Base-by-base conservation (phyloP, 2,888 invertebrate species). In the Drosophila mulleri region DNA sequence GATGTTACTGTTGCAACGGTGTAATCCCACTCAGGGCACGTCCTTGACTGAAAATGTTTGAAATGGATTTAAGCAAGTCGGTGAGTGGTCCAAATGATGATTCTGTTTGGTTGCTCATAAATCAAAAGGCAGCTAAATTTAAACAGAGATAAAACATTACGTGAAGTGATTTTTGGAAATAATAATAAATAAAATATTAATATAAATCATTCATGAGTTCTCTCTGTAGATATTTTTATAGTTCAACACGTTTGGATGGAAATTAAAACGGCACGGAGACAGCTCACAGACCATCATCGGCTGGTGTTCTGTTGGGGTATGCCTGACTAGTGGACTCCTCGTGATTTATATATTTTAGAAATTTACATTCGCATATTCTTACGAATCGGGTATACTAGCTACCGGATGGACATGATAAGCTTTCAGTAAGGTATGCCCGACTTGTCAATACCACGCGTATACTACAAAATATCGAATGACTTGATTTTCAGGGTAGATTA, bases 151-250 rank as follows among this genome's bases (percentile, higher is more conserved):
- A 12, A 12, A 18, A 6, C 23, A 58, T 63, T n/a, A 29, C 35
- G 45, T 48, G 48, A 26, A 39, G 50, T 16, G 39, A 54, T 50
- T 66, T 26, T 7, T 4, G 23, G 1, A 37, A 37, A 16, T 16
- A 39, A 29, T 29, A 29, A 29, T 29, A 37, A 5, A 12, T 6
- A 18, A 52, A 59, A 42, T 52, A 2, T 14, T 14, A 56, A 23
- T 41, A 65, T 87, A 57, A 67, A 85, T 82, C 56, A 81, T 85
- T 80, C 68, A 85, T 71, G 20, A 39, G 16, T 18, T 45, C 14
- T 44, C 47, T 26, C 14, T 26, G 37, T 50, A 11, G n/a, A 11
- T n/a, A 9, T 29, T n/a, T 29, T 18, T 11, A 18, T 32, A 29
- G 23, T 23, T 23, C 18, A 53, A 18, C 52, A 42, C 23, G n/a